These are phyloP conservation scores for Cephalopachus bancanus DNA, from an alignment of 2,797 vertebrate species.

Conservation along the genomic window DNA sequence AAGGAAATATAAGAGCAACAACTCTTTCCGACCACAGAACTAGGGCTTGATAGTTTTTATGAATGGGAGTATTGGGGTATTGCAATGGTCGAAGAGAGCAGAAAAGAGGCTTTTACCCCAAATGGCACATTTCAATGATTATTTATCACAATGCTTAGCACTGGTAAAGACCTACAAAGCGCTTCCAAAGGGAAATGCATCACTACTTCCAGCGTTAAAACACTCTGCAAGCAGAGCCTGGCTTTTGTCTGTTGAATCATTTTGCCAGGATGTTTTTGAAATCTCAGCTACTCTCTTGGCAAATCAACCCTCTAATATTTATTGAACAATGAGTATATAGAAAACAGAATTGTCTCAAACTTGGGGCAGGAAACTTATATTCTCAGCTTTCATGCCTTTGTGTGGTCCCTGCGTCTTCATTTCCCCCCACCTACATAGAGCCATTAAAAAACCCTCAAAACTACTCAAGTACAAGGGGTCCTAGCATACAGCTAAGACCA, in stretches of 20 bases:
- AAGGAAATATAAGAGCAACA: conserved; percentile 51
- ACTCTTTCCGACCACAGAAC: not conserved
- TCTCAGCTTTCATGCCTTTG: conserved; percentile 25
- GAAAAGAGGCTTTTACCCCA: not conserved
- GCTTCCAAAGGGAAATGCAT: not conserved
- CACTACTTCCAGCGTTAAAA: not conserved
- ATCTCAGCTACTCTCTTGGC: not conserved
- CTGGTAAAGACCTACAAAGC: not conserved
- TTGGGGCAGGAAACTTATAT: not conserved
- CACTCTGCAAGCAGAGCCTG: not conserved
- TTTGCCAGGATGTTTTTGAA: not conserved
- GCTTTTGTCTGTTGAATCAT: conserved; percentile 54
- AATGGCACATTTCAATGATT: not conserved
- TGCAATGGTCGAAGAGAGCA: not conserved
- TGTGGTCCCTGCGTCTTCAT: not conserved
- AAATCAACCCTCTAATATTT: conserved; percentile 24
- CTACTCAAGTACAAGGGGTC: not conserved
- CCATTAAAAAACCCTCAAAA: not conserved
- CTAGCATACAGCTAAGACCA: not conserved
- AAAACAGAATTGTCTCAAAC: conserved; percentile 21
- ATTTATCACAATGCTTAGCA: not conserved
- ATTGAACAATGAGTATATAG: not conserved
- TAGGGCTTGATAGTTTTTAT: conserved; percentile 13
- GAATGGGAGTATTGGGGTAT: not conserved
- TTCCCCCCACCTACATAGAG: not conserved